Conservation (phyloP, 2,888 invertebrate species). For the Ligdia adustata region DNA sequence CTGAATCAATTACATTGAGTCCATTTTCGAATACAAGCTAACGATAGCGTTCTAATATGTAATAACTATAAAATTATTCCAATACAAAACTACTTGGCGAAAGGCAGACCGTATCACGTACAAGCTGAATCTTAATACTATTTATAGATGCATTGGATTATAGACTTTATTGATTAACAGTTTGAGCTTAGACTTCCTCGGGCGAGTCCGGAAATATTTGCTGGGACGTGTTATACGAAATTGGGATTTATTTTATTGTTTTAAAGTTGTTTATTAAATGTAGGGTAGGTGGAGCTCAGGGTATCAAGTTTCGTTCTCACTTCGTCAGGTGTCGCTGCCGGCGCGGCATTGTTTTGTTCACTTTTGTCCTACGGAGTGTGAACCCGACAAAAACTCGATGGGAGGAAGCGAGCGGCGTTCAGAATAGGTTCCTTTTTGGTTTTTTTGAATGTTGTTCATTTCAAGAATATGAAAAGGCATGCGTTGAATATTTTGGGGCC, state of each 20-base stretch:
- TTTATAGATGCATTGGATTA: constrained; percentile 40
- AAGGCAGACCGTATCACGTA: constrained; percentile 77
- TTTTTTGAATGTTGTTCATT: constrained; percentile 40
- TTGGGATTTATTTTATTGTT: constrained; percentile 38
- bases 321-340: constrained; percentile 80
- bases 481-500: constrained; percentile 47
- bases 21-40: constrained; percentile 38
- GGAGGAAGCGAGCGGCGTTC: constrained; percentile 52
- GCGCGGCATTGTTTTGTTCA: constrained; percentile 74
- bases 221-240: constrained; percentile 34
- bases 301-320: constrained; percentile 81
- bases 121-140: constrained; percentile 70
- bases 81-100: constrained; percentile 79
- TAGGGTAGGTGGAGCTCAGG: constrained; percentile 34
- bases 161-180: constrained; percentile 40
- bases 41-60: constrained; percentile 71
- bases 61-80: constrained; percentile 82
- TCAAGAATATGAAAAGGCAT: constrained; percentile 48
- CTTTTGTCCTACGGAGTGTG: constrained; percentile 80
- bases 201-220: constrained; percentile 16
- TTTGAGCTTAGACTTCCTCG: constrained; percentile 41
- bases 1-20: constrained; percentile 35
- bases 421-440: constrained; percentile 61
- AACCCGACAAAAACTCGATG: constrained; percentile 70
- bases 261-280: constrained; percentile 42